Base-by-base conservation (phyloP, 1,140 invertebrate genomes). In the Drosophila malerkotliana region DNA sequence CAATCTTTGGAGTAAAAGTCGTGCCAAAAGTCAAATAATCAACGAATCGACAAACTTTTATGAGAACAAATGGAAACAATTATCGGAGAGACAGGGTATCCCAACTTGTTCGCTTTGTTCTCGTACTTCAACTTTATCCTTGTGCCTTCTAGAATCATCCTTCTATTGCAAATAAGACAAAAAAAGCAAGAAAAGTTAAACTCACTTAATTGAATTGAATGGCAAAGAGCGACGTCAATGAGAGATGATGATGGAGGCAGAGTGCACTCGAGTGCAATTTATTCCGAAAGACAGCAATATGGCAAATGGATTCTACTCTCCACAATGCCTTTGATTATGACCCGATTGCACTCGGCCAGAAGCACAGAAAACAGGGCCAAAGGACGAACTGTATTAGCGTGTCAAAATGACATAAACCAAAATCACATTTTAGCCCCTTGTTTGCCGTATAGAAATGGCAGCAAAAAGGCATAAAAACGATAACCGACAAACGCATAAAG, bases 131-230 rank as follows among this genome's bases (percentile, higher is more conserved):
- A 69, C 52, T 49, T 71, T 71, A 69, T 71, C 67, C 67, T 69
- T 69, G 64, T 34, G 32, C 39, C 28, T 49, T 54, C 28, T 14
- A 54, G 34, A 47, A 12, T 3, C 37, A 12, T 3, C 28, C 8
- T 26, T 69, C 24, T 26, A 5, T 39, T 51, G 14, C 26, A 37
- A 37, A n/a, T n/a, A 12, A 12, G 26, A 28, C 26, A 37, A 37
- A 34, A 44, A 15, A 44, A 14, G 3, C 21, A 15, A 15, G 52
- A 57, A 60, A 79, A 67, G 64, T 71, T 75, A 49, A 72, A 63
- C 71, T 75, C 62, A 59, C 82, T 75, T 85, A 87, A 85, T 85
- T 85, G 82, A 85, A 85, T 85, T 88, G 82, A 87, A 84, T 83
- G 79, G 55, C 74, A 82, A 69, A 77, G 30, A 53, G 55, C 45